These are phyloP conservation scores for Hylomyscus alleni DNA, from an alignment of 2,797 vertebrate species.

Conservation along the genomic window DNA sequence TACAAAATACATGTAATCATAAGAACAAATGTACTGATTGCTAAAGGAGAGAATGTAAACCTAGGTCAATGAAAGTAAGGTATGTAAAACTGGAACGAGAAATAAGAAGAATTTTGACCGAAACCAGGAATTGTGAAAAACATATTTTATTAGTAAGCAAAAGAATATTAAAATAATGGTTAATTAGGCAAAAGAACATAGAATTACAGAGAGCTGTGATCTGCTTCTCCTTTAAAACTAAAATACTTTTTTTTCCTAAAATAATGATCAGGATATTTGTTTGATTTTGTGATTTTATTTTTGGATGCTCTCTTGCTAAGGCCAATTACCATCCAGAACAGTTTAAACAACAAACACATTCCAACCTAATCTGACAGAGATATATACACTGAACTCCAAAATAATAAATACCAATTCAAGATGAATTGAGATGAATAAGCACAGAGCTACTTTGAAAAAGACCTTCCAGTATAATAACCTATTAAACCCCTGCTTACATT, in stretches of 20 bases:
- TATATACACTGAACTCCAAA: conserved; percentile 78
- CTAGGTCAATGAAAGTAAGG: not conserved
- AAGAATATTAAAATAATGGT: not conserved
- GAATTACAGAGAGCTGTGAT: not conserved
- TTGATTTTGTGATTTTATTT: conserved; percentile 80
- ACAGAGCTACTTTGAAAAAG: conserved; percentile 76
- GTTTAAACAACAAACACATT: conserved; percentile 71
- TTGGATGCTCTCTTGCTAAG: conserved; percentile 63
- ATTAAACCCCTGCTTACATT: conserved; percentile 74
- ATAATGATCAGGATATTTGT: conserved; percentile 61
- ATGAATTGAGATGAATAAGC: conserved; percentile 75
- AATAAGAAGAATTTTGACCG: not conserved
- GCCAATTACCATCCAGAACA: conserved; percentile 74
- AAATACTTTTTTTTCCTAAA: not conserved
- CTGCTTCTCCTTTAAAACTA: conserved; percentile 66
- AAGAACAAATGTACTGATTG: not conserved
- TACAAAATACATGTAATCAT: not conserved
- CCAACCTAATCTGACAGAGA: conserved; percentile 73
- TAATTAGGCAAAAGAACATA: conserved; percentile 8
- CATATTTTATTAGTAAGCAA: not conserved
- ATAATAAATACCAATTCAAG: conserved; percentile 76
- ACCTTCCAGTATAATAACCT: conserved; percentile 71
- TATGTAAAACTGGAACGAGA: not conserved
- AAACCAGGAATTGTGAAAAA: not conserved
- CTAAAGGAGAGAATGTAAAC: not conserved